These are phyloP conservation scores for Chaenocephalus aceratus DNA, from an alignment of 2,113 vertebrate genomes.

Conservation along the genomic window DNA sequence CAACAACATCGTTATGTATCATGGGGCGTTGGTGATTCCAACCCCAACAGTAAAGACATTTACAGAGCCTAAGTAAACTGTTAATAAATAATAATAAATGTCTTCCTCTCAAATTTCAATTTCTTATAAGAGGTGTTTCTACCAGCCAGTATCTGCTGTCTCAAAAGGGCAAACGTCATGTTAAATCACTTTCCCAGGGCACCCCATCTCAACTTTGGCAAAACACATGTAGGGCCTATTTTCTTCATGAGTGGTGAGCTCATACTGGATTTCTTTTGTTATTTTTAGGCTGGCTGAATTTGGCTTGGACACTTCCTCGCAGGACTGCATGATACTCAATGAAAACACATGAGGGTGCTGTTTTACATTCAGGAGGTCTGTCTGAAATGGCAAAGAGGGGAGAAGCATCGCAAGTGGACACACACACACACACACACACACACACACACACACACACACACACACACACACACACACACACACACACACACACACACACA, in stretches of 20 bases:
- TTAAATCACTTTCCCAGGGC: conserved; percentile 65
- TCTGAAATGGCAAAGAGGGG: neutral
- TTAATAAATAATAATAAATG: conserved; percentile 5
- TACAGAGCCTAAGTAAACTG: neutral
- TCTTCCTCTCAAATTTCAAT: neutral
- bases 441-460: conserved; percentile 6
- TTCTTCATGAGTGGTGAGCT: conserved; percentile 55
- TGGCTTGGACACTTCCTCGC: conserved; percentile 11
- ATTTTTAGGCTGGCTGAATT: conserved; percentile 58
- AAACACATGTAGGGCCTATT: conserved; percentile 38
- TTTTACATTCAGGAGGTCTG: conserved; percentile 27
- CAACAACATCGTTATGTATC: too few species aligned
- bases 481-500: neutral
- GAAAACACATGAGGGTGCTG: conserved; percentile 68
- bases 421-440: neutral
- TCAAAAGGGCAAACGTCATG: conserved; percentile 63
- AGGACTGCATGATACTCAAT: neutral
- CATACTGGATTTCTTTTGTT: conserved; percentile 47
- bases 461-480: neutral
- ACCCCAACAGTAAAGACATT: neutral
- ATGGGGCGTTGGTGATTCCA: too few species aligned
- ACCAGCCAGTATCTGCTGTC: conserved; percentile 36
- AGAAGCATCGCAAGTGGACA: neutral
- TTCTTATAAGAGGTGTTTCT: conserved; percentile 20
- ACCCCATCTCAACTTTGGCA: conserved; percentile 57